Conservation (phyloP, 2,113 vertebrate genomes). For the Pseudorasbora parva region DNA sequence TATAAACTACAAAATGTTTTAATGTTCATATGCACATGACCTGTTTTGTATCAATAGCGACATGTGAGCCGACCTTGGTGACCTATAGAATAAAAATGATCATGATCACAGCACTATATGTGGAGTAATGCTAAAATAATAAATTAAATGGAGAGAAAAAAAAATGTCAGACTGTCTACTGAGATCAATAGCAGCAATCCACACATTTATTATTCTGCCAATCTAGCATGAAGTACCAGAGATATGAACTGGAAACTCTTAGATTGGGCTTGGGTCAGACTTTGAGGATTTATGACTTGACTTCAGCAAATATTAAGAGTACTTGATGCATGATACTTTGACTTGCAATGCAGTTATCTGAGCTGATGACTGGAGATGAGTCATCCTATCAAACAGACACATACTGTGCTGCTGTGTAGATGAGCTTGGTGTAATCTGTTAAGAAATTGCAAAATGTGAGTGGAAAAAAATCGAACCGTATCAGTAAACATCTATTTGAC, state of each 20-base stretch:
- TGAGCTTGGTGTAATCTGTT: neutral
- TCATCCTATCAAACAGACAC: neutral
- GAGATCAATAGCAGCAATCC: slow-evolving; percentile 15
- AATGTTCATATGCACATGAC: neutral
- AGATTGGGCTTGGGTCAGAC: neutral
- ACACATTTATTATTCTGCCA: slow-evolving; percentile 24
- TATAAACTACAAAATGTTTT: neutral
- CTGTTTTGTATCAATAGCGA: neutral
- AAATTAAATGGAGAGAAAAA: neutral
- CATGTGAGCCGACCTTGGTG: neutral
- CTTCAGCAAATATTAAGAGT: neutral
- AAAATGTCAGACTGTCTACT: neutral
- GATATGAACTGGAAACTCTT: slow-evolving; percentile 14
- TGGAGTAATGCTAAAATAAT: neutral
- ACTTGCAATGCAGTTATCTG: neutral
- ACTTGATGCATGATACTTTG: slow-evolving; percentile 1
- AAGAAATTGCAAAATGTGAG: neutral
- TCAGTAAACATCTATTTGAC: neutral
- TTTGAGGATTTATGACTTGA: slow-evolving; percentile 15
- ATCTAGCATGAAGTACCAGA: slow-evolving; percentile 6
- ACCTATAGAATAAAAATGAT: neutral
- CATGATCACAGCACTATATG: slow-evolving; percentile 12
- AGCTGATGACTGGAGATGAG: slow-evolving; percentile 18
- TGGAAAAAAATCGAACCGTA: neutral
- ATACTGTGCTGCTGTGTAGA: neutral